Conservation (phyloP, 2,797 vertebrate species). For the Oreochromis mossambicus region DNA sequence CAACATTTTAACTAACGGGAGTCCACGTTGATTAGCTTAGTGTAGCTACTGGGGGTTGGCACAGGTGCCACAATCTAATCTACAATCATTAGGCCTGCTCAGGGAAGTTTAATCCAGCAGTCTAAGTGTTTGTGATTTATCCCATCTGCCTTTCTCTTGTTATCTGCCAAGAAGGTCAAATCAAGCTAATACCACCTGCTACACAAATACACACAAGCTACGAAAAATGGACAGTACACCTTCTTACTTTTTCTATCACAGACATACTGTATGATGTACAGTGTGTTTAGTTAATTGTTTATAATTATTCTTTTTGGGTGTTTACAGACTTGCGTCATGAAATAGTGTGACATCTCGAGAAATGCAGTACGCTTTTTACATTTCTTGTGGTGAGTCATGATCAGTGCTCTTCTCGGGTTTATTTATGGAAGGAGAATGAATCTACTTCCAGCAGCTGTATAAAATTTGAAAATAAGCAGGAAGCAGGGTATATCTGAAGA, state of each 20-base stretch:
- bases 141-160: constrained; percentile 34
- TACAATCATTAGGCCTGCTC: constrained; percentile 46
- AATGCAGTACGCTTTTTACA: background rate
- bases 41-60: constrained; percentile 9
- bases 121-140: constrained; percentile 44
- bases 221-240: too few species aligned
- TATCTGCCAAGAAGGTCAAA: constrained; percentile 15
- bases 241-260: background rate
- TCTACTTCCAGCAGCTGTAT: background rate
- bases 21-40: constrained; percentile 29
- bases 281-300: background rate
- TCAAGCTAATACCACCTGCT: constrained; percentile 9
- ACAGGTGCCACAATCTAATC: constrained; percentile 40
- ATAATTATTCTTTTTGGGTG: background rate
- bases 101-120: constrained; percentile 40
- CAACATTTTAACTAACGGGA: background rate
- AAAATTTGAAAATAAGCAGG: background rate
- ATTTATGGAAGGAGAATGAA: background rate
- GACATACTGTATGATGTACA: background rate
- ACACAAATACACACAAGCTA: background rate
- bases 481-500: background rate
- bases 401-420: background rate
- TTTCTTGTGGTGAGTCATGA: background rate
- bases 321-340: background rate
- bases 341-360: background rate